A percentile compares a stretch with the other conserved stretches of the same genome.
Conservation (phyloP, 2,888 invertebrate genomes). For the Ganaspis brasiliensis region DNA sequence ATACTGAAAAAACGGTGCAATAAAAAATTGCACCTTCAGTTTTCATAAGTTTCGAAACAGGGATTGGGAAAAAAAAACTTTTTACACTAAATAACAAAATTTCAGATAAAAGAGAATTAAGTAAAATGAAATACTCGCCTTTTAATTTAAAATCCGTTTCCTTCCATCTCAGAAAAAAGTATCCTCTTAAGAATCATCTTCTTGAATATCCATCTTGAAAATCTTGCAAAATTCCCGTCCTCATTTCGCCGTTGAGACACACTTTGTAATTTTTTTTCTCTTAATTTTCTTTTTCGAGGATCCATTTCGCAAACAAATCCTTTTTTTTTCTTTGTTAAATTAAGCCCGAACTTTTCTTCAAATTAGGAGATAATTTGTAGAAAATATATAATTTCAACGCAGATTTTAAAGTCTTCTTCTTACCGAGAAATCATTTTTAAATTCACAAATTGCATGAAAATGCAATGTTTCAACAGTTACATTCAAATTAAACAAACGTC, state of each 20-base stretch:
- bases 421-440: not conserved
- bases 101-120: conserved; percentile 19
- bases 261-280: not conserved
- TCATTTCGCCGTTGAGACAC: not conserved
- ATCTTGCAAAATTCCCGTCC: conserved; percentile 16
- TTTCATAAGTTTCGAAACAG: not conserved
- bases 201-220: conserved; percentile 18
- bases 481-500: not conserved
- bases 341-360: conserved; percentile 9
- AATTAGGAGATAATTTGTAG: not conserved
- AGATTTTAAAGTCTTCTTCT: not conserved
- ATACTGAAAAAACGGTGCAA: conserved; percentile 46
- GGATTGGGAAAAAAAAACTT: not conserved
- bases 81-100: not conserved
- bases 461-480: conserved; percentile 1
- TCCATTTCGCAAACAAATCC: not conserved
- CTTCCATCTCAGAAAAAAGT: not conserved
- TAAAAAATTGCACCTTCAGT: conserved; percentile 37
- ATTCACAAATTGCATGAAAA: conserved; percentile 23
- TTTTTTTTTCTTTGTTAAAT: not conserved
- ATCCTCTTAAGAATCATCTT: not conserved
- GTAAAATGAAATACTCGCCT: conserved; percentile 60
- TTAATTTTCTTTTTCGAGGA: not conserved
- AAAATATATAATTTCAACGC: not conserved
- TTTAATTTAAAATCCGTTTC: conserved; percentile 28